Conservation (phyloP, 2,888 invertebrate genomes). For the Phymatocera aterrima region DNA sequence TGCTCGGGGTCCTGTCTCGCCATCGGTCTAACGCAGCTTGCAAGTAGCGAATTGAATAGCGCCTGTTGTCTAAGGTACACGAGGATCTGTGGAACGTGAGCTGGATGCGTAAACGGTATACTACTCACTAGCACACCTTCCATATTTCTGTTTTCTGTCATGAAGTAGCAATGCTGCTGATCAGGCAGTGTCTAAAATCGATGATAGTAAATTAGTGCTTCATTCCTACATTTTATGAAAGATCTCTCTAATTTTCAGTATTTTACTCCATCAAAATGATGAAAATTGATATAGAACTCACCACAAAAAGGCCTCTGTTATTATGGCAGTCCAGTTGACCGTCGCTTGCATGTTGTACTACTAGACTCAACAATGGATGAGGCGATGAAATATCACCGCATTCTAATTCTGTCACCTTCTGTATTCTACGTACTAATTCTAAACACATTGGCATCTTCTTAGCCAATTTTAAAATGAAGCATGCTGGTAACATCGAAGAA, state of each 20-base stretch:
- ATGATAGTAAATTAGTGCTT: constrained; percentile 46
- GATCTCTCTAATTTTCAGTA: not conserved
- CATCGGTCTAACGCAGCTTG: constrained; percentile 91
- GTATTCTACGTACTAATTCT: constrained; percentile 83
- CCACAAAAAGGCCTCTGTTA: constrained; percentile 90
- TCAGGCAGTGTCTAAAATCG: constrained; percentile 88
- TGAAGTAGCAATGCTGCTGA: constrained; percentile 95
- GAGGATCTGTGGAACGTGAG: constrained; percentile 92
- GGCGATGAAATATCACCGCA: constrained; percentile 77
- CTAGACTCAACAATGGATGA: constrained; percentile 85
- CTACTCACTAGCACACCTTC: constrained; percentile 86
- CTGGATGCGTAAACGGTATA: constrained; percentile 95
- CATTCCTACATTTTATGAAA: no score
- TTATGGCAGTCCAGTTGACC: constrained; percentile 84
- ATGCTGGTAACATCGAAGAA: constrained; percentile 93
- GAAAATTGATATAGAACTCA: constrained; percentile 72
- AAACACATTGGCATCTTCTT: constrained; percentile 92
- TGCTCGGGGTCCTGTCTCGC: constrained; percentile 86
- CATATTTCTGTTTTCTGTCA: constrained; percentile 88
- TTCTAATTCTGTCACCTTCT: constrained; percentile 79
- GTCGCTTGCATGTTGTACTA: constrained; percentile 87
- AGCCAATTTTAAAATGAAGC: constrained; percentile 89
- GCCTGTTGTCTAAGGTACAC: constrained; percentile 92
- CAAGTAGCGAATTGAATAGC: constrained; percentile 91
- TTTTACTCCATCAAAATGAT: not conserved